These are phyloP conservation scores for Sturnira hondurensis DNA, from an alignment of 2,113 vertebrate genomes.

Conservation along the genomic window DNA sequence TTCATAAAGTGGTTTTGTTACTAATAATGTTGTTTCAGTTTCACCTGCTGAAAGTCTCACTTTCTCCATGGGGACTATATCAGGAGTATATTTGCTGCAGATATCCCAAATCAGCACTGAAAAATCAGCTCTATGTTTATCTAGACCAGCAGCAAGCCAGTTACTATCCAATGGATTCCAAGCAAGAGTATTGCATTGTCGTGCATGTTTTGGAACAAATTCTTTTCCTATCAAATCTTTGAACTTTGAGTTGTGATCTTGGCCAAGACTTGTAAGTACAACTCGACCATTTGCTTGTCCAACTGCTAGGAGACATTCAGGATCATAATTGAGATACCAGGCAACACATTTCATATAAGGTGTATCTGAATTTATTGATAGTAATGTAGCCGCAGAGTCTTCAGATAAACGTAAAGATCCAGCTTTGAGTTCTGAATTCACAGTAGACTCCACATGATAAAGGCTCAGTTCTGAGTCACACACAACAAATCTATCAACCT, in stretches of 20 bases:
- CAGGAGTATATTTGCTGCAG: constrained; percentile 93
- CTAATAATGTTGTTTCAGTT: constrained; percentile 87
- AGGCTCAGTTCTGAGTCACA: constrained; percentile 96
- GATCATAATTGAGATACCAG: constrained; percentile 97
- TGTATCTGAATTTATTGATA: constrained; percentile 97
- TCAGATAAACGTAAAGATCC: constrained; percentile 91
- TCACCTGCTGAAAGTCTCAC: constrained; percentile 91
- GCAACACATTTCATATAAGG: constrained; percentile 99
- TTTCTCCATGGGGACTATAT: constrained; percentile 89
- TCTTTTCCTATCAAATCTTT: constrained; percentile 97
- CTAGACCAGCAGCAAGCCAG: constrained; percentile 94
- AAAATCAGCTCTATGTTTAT: constrained; percentile 97
- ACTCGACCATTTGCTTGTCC: constrained; percentile 98
- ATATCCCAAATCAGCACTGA: constrained; percentile 98
- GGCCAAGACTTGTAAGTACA: constrained; percentile 95
- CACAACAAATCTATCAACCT: constrained; percentile 95
- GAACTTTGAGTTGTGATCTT: constrained; percentile 95
- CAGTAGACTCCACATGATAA: constrained; percentile 92
- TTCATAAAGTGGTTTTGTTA: constrained; percentile 96
- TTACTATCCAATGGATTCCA: constrained; percentile 98
- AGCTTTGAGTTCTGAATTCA: constrained; percentile 89
- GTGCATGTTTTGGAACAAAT: constrained; percentile 97
- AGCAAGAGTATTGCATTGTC: constrained; percentile 96
- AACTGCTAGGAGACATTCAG: constrained; percentile 95
- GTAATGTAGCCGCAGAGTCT: constrained; percentile 91